Conservation (phyloP, 2,888 invertebrate species). For the Netelia melanura region DNA sequence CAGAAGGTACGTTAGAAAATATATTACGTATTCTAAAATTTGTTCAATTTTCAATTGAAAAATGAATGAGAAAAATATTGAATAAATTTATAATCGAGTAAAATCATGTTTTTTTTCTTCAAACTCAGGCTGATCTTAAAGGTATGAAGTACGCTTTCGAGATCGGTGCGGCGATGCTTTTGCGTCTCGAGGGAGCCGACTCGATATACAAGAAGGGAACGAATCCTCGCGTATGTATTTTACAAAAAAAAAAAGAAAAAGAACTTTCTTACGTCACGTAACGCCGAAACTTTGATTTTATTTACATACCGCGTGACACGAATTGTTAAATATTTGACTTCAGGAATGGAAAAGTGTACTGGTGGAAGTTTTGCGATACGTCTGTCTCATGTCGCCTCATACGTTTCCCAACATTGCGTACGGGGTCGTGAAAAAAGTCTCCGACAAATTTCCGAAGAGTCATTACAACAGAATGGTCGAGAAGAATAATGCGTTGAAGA, state of each 20-base stretch:
- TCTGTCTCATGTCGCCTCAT: conserved; percentile 88
- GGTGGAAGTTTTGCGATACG: conserved; percentile 88
- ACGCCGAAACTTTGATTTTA: neutral
- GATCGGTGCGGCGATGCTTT: conserved; percentile 87
- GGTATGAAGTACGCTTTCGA: conserved; percentile 89
- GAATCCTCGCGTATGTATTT: conserved; percentile 82
- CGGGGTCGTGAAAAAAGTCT: conserved; percentile 88
- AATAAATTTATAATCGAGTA: too few species aligned
- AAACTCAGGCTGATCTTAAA: conserved; percentile 87
- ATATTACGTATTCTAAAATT: neutral
- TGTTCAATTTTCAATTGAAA: neutral
- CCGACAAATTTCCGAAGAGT: conserved; percentile 86
- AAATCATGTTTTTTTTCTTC: conserved; percentile 68
- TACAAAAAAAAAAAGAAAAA: neutral
- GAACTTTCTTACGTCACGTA: neutral
- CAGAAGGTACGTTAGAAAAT: conserved; percentile 85
- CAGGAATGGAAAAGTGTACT: conserved; percentile 88
- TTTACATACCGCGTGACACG: neutral
- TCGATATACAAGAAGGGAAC: conserved; percentile 89
- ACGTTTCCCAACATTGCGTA: conserved; percentile 89
- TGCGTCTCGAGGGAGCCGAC: conserved; percentile 88
- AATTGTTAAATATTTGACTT: conserved; percentile 33
- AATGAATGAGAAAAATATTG: too few species aligned
- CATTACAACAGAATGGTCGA: conserved; percentile 86
- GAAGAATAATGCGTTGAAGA: conserved; percentile 87